phyloP scores from a whole-genome alignment of 2,888 invertebrate genomes.

The Labia minor region DNA sequence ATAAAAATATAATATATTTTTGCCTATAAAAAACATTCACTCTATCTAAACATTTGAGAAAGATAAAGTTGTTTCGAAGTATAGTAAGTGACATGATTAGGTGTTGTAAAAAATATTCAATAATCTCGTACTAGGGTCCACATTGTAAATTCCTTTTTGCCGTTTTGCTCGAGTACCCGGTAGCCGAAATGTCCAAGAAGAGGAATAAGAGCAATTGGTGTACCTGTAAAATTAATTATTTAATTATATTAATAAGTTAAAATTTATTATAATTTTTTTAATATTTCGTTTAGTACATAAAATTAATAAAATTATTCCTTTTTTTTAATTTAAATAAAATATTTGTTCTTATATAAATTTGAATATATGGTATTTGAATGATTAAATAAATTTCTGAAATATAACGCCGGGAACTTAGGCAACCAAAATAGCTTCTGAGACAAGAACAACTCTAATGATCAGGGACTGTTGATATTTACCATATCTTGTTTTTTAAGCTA shows the following conservation, averaged over 20 bases:
- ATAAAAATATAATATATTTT: no score
- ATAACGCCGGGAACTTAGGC: no score
- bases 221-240: no score
- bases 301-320: neutral
- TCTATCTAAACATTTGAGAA: neutral
- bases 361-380: no score
- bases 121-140: constrained; percentile 1
- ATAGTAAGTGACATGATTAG: neutral
- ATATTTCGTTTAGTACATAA: neutral
- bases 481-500: no score
- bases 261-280: neutral
- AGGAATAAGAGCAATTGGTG: neutral
- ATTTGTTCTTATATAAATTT: no score
- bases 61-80: neutral
- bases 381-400: no score
- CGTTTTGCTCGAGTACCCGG: neutral
- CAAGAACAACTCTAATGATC: no score
- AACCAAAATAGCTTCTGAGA: no score
- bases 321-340: no score
- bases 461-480: no score
- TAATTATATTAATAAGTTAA: no score
- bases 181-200: neutral
- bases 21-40: neutral
- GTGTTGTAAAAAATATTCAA: neutral
- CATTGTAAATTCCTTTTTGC: neutral